Evolutionary conservation across 2,113 vertebrate genomes (phyloP).

Genomic region (Planiliza haematocheilus): DNA sequence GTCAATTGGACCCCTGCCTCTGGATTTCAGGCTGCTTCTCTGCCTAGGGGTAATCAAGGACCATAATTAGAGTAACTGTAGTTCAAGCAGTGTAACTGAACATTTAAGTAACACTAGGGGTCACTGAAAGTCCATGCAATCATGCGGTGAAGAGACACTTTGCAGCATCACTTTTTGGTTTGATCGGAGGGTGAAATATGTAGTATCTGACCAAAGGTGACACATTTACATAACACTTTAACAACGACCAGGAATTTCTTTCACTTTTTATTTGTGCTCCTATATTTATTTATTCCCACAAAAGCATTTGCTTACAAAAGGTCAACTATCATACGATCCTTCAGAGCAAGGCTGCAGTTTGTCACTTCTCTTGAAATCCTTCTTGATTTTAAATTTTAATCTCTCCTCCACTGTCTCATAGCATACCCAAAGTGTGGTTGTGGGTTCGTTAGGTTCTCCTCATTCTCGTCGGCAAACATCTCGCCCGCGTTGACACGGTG

Average conservation of each 20-base stretch:
- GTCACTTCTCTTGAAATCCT: not conserved
- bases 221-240: not conserved
- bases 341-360: not conserved
- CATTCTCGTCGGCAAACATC: slow-evolving; percentile 51
- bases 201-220: slow-evolving; percentile 7
- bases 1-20: slow-evolving; percentile 83
- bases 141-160: slow-evolving; percentile 48
- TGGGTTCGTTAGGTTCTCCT: slow-evolving; percentile 54
- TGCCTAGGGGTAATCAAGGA: slow-evolving; percentile 79
- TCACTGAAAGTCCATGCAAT: slow-evolving; percentile 81
- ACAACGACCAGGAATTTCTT: not conserved
- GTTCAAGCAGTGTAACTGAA: slow-evolving; percentile 54
- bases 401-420: slow-evolving; percentile 46
- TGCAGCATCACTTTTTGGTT: slow-evolving; percentile 24
- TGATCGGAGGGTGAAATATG: slow-evolving; percentile 12
- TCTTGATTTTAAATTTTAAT: slow-evolving; percentile 37
- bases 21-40: slow-evolving; percentile 75
- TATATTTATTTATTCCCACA: not conserved
- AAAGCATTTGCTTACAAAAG: slow-evolving; percentile 8
- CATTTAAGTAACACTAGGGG: slow-evolving; percentile 80
- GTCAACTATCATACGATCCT: slow-evolving; percentile 4
- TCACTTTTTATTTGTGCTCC: slow-evolving; percentile 6
- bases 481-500: slow-evolving; percentile 71
- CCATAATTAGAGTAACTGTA: slow-evolving; percentile 77
- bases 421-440: slow-evolving; percentile 56